These are phyloP conservation scores for Microcebus ravelobensis DNA, from an alignment of 2,113 vertebrate species.

Conservation along the genomic window DNA sequence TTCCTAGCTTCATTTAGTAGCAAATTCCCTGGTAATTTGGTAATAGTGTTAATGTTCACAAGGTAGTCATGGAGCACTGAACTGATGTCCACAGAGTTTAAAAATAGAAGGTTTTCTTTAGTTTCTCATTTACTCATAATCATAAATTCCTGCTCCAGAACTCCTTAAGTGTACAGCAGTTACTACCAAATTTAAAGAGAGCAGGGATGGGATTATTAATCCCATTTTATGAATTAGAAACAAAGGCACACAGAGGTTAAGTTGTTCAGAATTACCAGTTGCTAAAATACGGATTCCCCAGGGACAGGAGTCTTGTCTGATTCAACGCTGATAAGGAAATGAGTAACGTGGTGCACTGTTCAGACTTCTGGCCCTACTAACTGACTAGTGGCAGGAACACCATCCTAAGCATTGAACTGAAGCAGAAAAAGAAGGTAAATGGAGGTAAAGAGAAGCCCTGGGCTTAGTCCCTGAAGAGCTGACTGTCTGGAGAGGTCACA, in stretches of 20 bases:
- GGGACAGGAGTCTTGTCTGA: neutral
- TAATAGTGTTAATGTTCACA: neutral
- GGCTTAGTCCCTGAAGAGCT: neutral
- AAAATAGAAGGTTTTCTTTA: slow-evolving; percentile 26
- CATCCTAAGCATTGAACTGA: neutral
- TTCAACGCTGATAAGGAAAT: neutral
- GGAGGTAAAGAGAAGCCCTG: neutral
- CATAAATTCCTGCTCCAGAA: slow-evolving; percentile 12
- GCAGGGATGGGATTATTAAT: slow-evolving; percentile 43
- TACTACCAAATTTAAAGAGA: slow-evolving; percentile 36
- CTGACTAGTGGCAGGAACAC: neutral
- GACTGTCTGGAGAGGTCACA: neutral
- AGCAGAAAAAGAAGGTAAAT: neutral
- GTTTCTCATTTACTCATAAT: slow-evolving; percentile 32
- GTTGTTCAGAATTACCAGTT: slow-evolving; percentile 42
- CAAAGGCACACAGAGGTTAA: slow-evolving; percentile 43
- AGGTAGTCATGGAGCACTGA: slow-evolving; percentile 21
- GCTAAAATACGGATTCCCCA: neutral
- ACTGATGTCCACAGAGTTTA: neutral
- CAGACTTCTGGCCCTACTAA: neutral
- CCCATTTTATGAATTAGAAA: slow-evolving; percentile 34
- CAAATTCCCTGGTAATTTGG: slow-evolving; percentile 57
- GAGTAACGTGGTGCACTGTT: neutral
- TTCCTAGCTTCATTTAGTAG: slow-evolving; percentile 54
- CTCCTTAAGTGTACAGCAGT: neutral